Evolutionary conservation across 1,140 invertebrate genomes (phyloP).

Genomic region (Drosophila sucinea): DNA sequence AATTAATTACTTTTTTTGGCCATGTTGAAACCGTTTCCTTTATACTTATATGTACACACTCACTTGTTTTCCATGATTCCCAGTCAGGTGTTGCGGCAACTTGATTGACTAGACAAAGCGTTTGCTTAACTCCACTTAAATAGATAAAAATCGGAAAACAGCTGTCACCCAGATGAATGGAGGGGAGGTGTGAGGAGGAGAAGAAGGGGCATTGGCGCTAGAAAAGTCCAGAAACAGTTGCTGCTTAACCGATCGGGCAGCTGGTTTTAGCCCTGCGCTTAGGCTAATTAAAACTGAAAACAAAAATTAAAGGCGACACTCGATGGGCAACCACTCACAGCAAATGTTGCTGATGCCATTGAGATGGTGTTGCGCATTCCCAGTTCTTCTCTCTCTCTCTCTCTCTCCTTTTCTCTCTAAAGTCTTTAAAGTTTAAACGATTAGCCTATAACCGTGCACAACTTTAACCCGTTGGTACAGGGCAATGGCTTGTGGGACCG

Average conservation of each 20-base stretch:
- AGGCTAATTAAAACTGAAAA: constrained; percentile 59
- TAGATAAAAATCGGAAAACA: constrained; percentile 8
- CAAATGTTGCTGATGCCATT: constrained; percentile 25
- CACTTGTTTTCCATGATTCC: too few species aligned
- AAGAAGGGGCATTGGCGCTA: constrained; percentile 8
- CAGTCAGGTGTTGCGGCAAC: constrained; percentile 16
- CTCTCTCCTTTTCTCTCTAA: constrained; percentile 19
- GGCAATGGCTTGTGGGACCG: constrained; percentile 28
- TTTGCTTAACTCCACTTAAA: not conserved
- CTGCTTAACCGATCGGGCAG: constrained; percentile 26
- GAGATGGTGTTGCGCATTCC: not conserved
- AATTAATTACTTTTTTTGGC: too few species aligned
- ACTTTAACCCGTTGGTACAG: constrained; percentile 58
- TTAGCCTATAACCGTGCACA: constrained; percentile 51
- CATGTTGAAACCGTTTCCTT: too few species aligned
- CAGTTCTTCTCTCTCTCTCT: not conserved
- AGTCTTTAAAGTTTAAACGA: constrained; percentile 40
- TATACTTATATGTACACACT: too few species aligned
- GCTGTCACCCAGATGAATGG: constrained; percentile 17
- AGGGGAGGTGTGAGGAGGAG: not conserved
- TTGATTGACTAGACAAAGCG: constrained; percentile 15
- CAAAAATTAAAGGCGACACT: constrained; percentile 56
- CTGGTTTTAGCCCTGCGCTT: constrained; percentile 42
- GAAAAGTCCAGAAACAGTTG: constrained; percentile 40
- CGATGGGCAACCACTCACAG: constrained; percentile 23